Percentiles rank a stretch among this genome's conserved stretches.
phyloP scores from a whole-genome alignment of 2,113 vertebrate genomes.

The Brachyistius frenatus region DNA sequence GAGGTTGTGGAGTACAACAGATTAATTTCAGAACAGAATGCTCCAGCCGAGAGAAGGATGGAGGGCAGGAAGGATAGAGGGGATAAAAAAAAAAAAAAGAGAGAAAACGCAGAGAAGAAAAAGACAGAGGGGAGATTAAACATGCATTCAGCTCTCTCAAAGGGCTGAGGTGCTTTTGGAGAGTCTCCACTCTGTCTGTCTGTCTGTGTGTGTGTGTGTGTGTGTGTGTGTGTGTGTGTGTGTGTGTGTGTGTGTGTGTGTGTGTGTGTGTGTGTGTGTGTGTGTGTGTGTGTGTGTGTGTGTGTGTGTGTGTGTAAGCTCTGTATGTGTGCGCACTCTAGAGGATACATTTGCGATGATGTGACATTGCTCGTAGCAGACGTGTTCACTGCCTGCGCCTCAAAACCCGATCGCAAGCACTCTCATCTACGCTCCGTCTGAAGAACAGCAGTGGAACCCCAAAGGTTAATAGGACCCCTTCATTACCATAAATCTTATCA shows the following conservation, averaged over 20 bases:
- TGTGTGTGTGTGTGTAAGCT: conserved; percentile 11
- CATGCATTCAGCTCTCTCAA: conserved; percentile 72
- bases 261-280: conserved; percentile 29
- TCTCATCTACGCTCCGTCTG: conserved; percentile 61
- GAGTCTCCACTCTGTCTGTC: conserved; percentile 23
- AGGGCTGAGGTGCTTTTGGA: conserved; percentile 57
- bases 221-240: conserved; percentile 20
- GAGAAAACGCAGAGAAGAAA: conserved; percentile 55
- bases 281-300: not conserved
- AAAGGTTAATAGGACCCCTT: conserved; percentile 83
- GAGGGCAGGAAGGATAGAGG: conserved; percentile 73
- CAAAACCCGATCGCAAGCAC: conserved; percentile 49
- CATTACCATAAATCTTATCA: conserved; percentile 87
- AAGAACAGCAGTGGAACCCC: conserved; percentile 79
- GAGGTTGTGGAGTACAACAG: conserved; percentile 76
- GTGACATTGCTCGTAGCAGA: conserved; percentile 60
- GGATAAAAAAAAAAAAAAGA: conserved; percentile 60
- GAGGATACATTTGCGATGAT: conserved; percentile 49
- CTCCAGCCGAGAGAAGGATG: conserved; percentile 69
- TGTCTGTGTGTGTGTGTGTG: conserved; percentile 28
- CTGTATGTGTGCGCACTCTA: conserved; percentile 5
- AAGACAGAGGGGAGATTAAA: conserved; percentile 74
- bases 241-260: not conserved
- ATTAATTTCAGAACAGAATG: conserved; percentile 80
- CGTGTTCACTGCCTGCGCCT: conserved; percentile 44